Percentiles rank a stretch among this genome's conserved stretches.
Evolutionary conservation across 2,888 invertebrate species (phyloP).

Genomic region (Pimpla rufipes): DNA sequence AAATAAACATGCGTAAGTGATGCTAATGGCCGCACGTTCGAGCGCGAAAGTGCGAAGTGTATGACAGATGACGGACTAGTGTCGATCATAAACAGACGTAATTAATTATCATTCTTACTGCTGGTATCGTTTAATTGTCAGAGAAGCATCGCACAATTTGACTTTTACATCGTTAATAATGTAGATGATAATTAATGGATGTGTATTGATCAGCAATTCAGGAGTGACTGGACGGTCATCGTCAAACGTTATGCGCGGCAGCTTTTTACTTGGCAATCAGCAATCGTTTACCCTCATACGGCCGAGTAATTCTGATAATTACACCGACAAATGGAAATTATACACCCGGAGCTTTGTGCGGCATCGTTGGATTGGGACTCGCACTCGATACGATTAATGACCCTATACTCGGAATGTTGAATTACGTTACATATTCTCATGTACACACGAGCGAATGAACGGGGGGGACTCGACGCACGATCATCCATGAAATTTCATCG

Average conservation of each 20-base stretch:
- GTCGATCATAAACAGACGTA: too few relatives aligned
- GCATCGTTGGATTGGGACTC: constrained; percentile 40
- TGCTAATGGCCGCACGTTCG: too few relatives aligned
- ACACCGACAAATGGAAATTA: constrained; percentile 52
- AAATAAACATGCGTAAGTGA: too few relatives aligned
- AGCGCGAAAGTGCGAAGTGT: too few relatives aligned
- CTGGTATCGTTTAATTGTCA: not conserved
- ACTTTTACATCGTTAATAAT: constrained; percentile 19
- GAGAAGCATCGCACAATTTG: not conserved
- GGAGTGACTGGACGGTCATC: not conserved
- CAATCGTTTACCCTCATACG: constrained; percentile 41
- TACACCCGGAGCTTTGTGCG: constrained; percentile 35
- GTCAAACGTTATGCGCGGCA: constrained; percentile 19
- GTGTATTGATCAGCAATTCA: constrained; percentile 15
- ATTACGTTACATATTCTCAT: not conserved
- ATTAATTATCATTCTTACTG: not conserved
- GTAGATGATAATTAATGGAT: constrained; percentile 6
- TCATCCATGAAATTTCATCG: constrained; percentile 55
- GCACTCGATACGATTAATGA: constrained; percentile 67
- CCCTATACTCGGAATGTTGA: constrained; percentile 39
- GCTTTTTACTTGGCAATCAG: constrained; percentile 45
- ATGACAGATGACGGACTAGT: too few relatives aligned
- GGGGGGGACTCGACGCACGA: constrained; percentile 3
- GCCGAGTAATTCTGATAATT: constrained; percentile 52
- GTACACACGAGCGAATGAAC: not conserved